Conservation (phyloP, 2,797 vertebrate species). For the Pangasius mekongensis region DNA sequence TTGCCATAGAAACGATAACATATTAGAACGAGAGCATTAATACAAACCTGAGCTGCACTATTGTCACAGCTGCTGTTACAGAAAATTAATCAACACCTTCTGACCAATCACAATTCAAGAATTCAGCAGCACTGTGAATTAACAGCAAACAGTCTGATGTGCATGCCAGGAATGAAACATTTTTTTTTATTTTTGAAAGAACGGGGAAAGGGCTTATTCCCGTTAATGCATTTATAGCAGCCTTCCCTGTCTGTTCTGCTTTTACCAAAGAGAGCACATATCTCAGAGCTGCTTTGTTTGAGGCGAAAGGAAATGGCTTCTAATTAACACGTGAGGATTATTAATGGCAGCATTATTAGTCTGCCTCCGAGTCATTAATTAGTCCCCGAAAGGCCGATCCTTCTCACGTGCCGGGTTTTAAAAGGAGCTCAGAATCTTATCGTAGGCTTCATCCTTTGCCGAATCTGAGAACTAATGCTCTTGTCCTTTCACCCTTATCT, state of each 20-base stretch:
- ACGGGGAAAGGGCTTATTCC: not conserved
- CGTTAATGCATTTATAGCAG: not conserved
- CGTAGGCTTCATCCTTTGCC: slow-evolving; percentile 59
- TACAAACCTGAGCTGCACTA: not conserved
- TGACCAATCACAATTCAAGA: not conserved
- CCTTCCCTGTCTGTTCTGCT: not conserved
- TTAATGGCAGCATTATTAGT: slow-evolving; percentile 75
- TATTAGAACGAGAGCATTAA: not conserved
- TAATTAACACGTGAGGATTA: slow-evolving; percentile 74
- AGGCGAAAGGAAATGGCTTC: slow-evolving; percentile 56
- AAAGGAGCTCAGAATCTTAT: slow-evolving; percentile 59
- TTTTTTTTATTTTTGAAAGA: not conserved
- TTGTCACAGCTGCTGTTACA: not conserved
- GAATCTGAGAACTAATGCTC: slow-evolving; percentile 35
- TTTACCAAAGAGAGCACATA: not conserved
- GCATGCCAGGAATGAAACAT: not conserved
- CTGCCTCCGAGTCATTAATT: slow-evolving; percentile 77
- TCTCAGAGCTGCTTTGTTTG: slow-evolving; percentile 43
- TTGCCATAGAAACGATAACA: not conserved
- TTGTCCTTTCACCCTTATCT: slow-evolving; percentile 39
- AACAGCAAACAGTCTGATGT: not conserved
- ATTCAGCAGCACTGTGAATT: too few relatives aligned
- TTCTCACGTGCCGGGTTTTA: slow-evolving; percentile 66
- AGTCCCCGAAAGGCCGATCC: slow-evolving; percentile 72
- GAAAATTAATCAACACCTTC: not conserved